Evolutionary conservation across 2,888 invertebrate species (phyloP).

Genomic region (Tortrix viridana): DNA sequence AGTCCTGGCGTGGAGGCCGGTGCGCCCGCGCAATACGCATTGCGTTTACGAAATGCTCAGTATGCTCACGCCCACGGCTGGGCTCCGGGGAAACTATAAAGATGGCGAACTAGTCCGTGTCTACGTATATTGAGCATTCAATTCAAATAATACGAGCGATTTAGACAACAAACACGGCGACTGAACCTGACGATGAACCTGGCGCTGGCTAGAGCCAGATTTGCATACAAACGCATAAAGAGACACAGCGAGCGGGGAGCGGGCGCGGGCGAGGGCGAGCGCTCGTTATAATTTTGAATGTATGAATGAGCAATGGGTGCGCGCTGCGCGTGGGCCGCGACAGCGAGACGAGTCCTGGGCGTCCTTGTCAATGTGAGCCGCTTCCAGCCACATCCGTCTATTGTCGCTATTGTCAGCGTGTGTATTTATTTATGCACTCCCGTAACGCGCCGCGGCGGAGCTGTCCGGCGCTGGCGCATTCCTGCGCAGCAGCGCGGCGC

Average conservation of each 20-base stretch:
- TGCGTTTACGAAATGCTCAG: constrained; percentile 74
- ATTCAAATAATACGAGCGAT: constrained; percentile 82
- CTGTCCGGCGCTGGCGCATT: constrained; percentile 41
- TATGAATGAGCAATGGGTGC: constrained; percentile 82
- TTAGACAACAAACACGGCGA: constrained; percentile 80
- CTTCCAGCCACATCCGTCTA: constrained; percentile 84
- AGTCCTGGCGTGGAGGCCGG: constrained; percentile 55
- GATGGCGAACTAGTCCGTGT: constrained; percentile 78
- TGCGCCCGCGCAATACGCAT: constrained; percentile 70
- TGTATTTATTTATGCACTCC: constrained; percentile 79
- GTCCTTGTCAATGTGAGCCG: constrained; percentile 84
- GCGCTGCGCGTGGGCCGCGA: constrained; percentile 66
- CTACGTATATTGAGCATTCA: constrained; percentile 81
- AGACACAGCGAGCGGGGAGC: constrained; percentile 67
- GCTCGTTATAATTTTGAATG: constrained; percentile 83
- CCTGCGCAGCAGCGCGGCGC: constrained; percentile 26
- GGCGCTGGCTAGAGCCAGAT: constrained; percentile 70
- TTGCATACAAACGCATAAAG: constrained; percentile 82
- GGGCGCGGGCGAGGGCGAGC: constrained; percentile 79
- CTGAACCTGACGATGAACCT: constrained; percentile 78
- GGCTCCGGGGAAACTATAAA: constrained; percentile 63
- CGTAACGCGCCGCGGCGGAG: constrained; percentile 64
- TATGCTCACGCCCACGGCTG: constrained; percentile 70
- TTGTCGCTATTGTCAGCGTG: too few species aligned
- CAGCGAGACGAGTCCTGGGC: constrained; percentile 81